These are phyloP conservation scores for Tragelaphus scriptus DNA, from an alignment of 2,113 vertebrate species.

Conservation along the genomic window DNA sequence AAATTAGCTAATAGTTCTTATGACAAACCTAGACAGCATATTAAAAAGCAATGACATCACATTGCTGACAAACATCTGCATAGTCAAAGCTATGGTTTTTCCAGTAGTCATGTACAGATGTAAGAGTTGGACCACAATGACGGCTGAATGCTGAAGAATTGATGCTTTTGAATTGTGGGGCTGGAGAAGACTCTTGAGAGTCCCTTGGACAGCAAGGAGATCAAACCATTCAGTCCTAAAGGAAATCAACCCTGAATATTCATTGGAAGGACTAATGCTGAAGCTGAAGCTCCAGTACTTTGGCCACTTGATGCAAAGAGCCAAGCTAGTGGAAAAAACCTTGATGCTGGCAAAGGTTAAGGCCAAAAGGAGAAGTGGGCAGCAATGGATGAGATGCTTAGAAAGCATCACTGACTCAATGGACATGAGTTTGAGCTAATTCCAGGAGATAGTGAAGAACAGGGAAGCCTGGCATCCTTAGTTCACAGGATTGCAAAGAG, in stretches of 20 bases:
- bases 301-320: background rate
- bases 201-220: background rate
- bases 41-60: background rate
- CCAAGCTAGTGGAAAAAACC: background rate
- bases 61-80: background rate
- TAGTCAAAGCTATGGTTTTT: background rate
- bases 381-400: background rate
- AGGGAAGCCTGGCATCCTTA: background rate
- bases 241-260: background rate
- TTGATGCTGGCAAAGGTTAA: background rate
- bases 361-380: background rate
- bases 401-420: background rate
- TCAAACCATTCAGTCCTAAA: background rate
- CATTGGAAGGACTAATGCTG: background rate
- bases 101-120: background rate
- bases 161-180: background rate
- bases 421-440: background rate
- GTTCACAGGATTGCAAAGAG: background rate
- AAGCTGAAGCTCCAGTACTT: background rate
- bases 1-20: conserved; percentile 41
- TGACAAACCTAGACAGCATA: background rate
- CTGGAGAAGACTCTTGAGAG: background rate
- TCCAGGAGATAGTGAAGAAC: background rate
- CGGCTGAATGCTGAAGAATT: background rate
- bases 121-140: background rate